Base-by-base conservation (phyloP, 2,888 invertebrate species). In the Cheilosia vernalis region DNA sequence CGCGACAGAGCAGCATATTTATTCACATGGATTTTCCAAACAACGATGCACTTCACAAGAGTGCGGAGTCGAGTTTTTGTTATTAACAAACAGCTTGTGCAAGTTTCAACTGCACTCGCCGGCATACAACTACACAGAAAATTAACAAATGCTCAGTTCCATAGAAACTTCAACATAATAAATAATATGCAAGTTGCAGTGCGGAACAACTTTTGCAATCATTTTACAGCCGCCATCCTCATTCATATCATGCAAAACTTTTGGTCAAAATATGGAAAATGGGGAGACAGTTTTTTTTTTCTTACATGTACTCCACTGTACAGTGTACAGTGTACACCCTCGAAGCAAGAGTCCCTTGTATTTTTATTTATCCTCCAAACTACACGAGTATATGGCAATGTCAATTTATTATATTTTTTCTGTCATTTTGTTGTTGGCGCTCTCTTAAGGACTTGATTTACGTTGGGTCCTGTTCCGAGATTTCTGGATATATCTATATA, bases 11-110 rank as follows among this genome's bases (percentile, higher is more conserved):
- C 42, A 56, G 56, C 30, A 56, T 67, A 55, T 56, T 67, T 55
- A 55, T 67, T 40, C 67, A 42, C 67, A 67, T 67, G 53, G 56
- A 42, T 55, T 66, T 67, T 30, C 15, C 13, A 44, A 53, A 67
- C 58, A 67, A 77, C 30, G 69, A 15, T 49, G 30, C 19, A 63
- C 53, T 66, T 42, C 15, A 49, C 40, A 21, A n/a, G 17, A 70
- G 53, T 21, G 17, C 27, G 58, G 7, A 69, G 42, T 55, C 10
- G 67, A 56, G 47, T 67, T 81, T 58, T 70, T 64, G 76, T 70
- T 81, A 76, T 69, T 70, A 81, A 82, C 81, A 82, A 76, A 70
- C 74, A 82, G 64, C 64, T 82, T 77, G 47, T 64, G 44, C 17
- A 69, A 64, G 76, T 76, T 44, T 81, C 61, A 74, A 67, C 49